Evolutionary conservation across 1,140 invertebrate species (phyloP).

Genomic region (Calephelis virginiensis): DNA sequence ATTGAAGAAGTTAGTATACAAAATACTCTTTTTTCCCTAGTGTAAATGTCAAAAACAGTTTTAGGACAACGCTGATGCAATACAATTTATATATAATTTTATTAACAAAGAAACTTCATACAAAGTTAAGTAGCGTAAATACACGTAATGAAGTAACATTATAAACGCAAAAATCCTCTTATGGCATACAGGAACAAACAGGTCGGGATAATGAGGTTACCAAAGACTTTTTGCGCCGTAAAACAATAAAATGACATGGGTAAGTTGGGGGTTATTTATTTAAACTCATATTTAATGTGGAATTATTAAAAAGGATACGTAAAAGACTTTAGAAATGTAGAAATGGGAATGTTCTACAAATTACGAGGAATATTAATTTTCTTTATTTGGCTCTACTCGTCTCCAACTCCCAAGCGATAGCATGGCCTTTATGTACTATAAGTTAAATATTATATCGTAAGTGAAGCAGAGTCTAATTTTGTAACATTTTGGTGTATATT

Average conservation of each 20-base stretch:
- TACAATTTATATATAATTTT: conserved; percentile 7
- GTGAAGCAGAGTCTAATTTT: too few relatives aligned
- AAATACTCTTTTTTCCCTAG: too few relatives aligned
- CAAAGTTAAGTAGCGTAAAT: conserved; percentile 16
- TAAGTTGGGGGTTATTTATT: background rate
- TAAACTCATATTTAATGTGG: conserved; percentile 8
- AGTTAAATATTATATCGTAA: too few relatives aligned
- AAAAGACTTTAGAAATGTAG: background rate
- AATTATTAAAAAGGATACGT: background rate
- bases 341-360: too few relatives aligned
- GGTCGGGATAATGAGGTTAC: conserved; percentile 17
- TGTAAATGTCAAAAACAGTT: too few relatives aligned
- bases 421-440: too few relatives aligned
- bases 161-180: conserved; percentile 22
- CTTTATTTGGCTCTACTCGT: too few relatives aligned
- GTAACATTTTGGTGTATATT: too few relatives aligned
- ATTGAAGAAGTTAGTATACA: too few relatives aligned
- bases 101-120: background rate
- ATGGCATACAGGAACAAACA: conserved; percentile 15
- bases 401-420: too few relatives aligned
- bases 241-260: conserved; percentile 14
- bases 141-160: conserved; percentile 20
- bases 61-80: background rate
- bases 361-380: too few relatives aligned
- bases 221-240: conserved; percentile 10